Evolutionary conservation across 2,797 vertebrate species (phyloP), one percentile per base, ranked within the genome.

Genomic region (Poecilia gillii): DNA sequence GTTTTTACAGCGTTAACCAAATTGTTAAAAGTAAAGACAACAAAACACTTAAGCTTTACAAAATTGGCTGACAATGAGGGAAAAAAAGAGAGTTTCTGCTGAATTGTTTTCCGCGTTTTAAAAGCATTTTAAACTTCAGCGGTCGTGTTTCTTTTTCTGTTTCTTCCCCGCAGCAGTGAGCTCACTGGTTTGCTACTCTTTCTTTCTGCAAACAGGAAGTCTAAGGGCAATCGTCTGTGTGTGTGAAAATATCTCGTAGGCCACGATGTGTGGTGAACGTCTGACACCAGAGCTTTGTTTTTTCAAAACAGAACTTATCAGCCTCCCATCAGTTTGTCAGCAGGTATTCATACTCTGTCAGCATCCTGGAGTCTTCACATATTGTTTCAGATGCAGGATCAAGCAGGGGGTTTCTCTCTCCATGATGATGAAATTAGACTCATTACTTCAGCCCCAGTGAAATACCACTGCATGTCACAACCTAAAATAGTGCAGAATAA

Each of bases 181-280:
- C 36, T 59, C 77, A 43, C 36, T 47, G 64, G 59, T 86, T 85
- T 85, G 33, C 68, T 78, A 47, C 53, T 71, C 28, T 78, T 5
- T 83, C 59, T 76, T 81, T 39, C 81, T 62, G 3, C 77, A 83
- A 87, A 91, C 91, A 90, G 85, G 88, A 92, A 88, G 75, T 77
- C 55, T 85, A 55, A 64, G 66, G 73, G 25, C 57, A 20, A 74
- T 64, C 72, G 4, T 77, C 51, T 36, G 28, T 55, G 36, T 68
- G 28, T 33, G 68, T 76, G 43, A 81, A 78, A 74, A 78, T 76
- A 53, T 82, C 6, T 57, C 20, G 59, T 41, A 78, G 43, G n/a
- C 7, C 36, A 78, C 20, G 36, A 36, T 74, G 62, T 77, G 31
- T 76, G 70, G 70, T 64, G 55, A 75, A 31, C 6, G n/a, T 76